Evolutionary conservation across 2,113 vertebrate genomes (phyloP), one percentile per base, ranked within the genome.

Genomic region (Mohoua ochrocephala): DNA sequence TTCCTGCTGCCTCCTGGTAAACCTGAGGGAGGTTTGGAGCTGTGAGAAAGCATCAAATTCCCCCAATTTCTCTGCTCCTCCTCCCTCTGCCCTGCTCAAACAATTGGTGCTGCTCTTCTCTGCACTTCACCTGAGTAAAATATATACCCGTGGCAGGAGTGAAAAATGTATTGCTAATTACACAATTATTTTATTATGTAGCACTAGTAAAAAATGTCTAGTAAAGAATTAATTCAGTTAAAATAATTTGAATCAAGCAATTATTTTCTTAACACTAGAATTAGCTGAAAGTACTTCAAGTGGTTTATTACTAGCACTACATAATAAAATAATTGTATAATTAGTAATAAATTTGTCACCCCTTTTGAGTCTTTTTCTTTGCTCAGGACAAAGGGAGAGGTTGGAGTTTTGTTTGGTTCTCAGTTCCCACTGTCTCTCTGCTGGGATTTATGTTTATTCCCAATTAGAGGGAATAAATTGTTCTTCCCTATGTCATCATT

Each of bases 201-300:
- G 96, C 96, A 94, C 96, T 97, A 96, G 97, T 97, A 97, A 97
- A 98, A 97, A 98, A 98, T 97, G 98, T 97, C 98, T 97, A 97
- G 97, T 97, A 98, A 98, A 98, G 97, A 98, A 98, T 98, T 98
- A 98, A 98, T 98, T 98, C 97, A 65, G 95, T 98, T 97, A 98
- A 98, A 98, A 98, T 98, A 98, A 98, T 98, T 98, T 98, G 97
- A 98, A 97, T 97, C 94, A 80, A 98, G 97, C 97, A 98, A 98
- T 98, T 98, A 98, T 98, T 98, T 98, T 98, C 98, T 97, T 98
- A 98, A 98, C 97, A 95, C 97, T 94, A 33, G 98, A 98, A 98
- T 98, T 98, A 98, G 97, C 88, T 88, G 96, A 97, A 98, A 98
- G 97, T 49, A 81, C 97, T 98, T 97, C 91, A 97, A 98, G 97